A percentile compares a stretch with the other conserved stretches of the same genome.
phyloP scores from a whole-genome alignment of 37 sponge, comb jelly and placozoan species.

The Halisarca cf. caerulea region DNA sequence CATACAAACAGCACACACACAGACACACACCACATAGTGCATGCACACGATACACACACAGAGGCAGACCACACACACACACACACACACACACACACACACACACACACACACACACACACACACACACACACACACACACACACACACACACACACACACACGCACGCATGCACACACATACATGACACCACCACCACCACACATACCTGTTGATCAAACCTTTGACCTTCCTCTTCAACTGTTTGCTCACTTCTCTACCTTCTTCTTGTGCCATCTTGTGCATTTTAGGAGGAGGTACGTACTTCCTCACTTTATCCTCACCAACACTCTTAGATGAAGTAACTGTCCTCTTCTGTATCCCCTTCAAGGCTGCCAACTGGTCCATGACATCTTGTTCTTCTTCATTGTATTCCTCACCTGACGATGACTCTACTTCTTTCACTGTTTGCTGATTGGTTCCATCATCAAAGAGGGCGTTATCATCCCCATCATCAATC shows the following conservation, averaged over 20 bases:
- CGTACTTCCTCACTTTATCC: background rate
- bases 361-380: background rate
- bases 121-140: no score
- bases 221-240: slow-evolving; percentile 62
- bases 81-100: background rate
- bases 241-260: slow-evolving; percentile 1
- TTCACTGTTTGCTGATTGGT: background rate
- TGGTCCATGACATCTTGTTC: background rate
- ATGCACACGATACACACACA: no score
- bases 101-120: no score
- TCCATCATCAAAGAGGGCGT: background rate
- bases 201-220: slow-evolving; percentile 69
- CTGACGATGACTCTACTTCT: slow-evolving; percentile 6
- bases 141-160: background rate
- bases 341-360: background rate
- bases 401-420: slow-evolving; percentile 12
- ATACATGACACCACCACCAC: background rate
- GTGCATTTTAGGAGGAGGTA: background rate
- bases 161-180: background rate
- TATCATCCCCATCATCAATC: slow-evolving; percentile 20
- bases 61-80: background rate
- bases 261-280: background rate
- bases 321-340: background rate
- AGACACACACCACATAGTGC: no score
- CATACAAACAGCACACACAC: no score